Base-by-base conservation (phyloP, 2,113 vertebrate species). In the Xiphophorus couchianus region DNA sequence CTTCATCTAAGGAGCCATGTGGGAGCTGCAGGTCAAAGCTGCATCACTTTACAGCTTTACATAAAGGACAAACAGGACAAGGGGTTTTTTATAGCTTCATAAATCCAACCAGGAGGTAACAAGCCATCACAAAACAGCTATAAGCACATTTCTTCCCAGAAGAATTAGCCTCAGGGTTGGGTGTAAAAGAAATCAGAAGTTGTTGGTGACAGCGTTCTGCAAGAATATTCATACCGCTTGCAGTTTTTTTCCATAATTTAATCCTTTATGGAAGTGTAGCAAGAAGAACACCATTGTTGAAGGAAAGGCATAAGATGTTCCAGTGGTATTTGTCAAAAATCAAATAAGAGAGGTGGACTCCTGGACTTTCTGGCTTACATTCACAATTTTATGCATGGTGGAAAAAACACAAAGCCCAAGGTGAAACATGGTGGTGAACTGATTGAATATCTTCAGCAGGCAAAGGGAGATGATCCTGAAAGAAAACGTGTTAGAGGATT, bases 1-100 rank as follows among this genome's bases (percentile, higher is more conserved):
- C 69, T 64, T 42, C 60, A 58, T 39, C 48, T n/a, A 10, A 5
- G 22, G 35, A 58, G 44, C 35, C 66, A 60, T 25, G 33, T 62
- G 66, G 71, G 79, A 75, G 12, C 84, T 66, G 62, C 62, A 65
- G 81, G 69, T 69, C 37, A 79, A 70, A 78, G 51, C 25, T 58
- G 51, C 51, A 58, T 25, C 51, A 37, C 58, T 72, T 66, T 71
- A 58, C 8, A 63, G n/a, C 25, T 71, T 51, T 19, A 71, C 61
- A 64, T 74, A 48, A 71, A 81, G 69, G 71, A 12, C 77, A 31
- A 15, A 31, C 33, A 61, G 30, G 62, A 67, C n/a, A 51, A 37
- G 29, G 5, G 12, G 0, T 0, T 74, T 35, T 63, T 10, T 39
- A 58, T 60, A 51, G 10, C 42, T 60, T 15, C 68, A 44, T 77